These are phyloP conservation scores for Lycorma delicatula DNA, from an alignment of 1,140 invertebrate genomes.

Conservation along the genomic window DNA sequence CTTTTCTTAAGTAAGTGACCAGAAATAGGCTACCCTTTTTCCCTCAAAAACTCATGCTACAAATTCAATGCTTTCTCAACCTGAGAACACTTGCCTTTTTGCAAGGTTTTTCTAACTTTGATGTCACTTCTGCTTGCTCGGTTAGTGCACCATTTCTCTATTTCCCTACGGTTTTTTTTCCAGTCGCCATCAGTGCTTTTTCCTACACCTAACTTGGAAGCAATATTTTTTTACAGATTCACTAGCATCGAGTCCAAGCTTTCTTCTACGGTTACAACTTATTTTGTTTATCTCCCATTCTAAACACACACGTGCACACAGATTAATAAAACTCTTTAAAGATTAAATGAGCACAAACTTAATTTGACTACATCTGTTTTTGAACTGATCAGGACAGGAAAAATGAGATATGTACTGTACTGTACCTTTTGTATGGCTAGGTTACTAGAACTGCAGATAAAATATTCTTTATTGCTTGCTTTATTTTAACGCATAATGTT, in stretches of 20 bases:
- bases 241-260: conserved; percentile 1
- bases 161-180: conserved; percentile 4
- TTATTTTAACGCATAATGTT: too few relatives aligned
- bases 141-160: not conserved
- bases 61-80: conserved; percentile 1
- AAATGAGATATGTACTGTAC: too few relatives aligned
- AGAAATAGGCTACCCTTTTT: conserved; percentile 2
- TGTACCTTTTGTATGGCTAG: too few relatives aligned
- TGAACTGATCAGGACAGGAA: too few relatives aligned
- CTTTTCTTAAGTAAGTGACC: not conserved
- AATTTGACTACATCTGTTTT: too few relatives aligned
- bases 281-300: not conserved
- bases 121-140: not conserved
- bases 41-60: not conserved
- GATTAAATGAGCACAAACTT: too few relatives aligned
- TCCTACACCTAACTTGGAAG: not conserved
- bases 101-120: not conserved
- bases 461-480: too few relatives aligned
- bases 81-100: not conserved
- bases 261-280: not conserved
- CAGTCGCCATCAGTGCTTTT: conserved; percentile 5
- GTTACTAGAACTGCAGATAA: too few relatives aligned
- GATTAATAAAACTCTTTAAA: too few relatives aligned
- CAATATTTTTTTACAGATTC: not conserved
- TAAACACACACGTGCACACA: too few relatives aligned